A percentile compares a stretch with the other conserved stretches of the same genome.
These are phyloP conservation scores for Epinephelus malabaricus DNA, from an alignment of 2,797 vertebrate species.

Conservation along the genomic window DNA sequence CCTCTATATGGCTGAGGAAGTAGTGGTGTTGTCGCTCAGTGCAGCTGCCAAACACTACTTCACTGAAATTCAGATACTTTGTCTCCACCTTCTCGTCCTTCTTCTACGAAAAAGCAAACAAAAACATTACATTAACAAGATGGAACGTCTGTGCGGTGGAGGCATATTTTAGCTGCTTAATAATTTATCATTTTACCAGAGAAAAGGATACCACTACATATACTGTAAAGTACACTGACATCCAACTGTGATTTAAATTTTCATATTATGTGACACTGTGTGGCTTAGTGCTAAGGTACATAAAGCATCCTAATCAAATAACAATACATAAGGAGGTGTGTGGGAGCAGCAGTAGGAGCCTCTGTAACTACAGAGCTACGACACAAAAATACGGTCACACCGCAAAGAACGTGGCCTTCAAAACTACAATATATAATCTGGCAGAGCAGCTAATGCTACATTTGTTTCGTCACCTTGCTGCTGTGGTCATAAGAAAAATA, in stretches of 20 bases:
- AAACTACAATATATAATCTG: not conserved
- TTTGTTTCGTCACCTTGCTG: not conserved
- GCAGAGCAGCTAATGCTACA: not conserved
- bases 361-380: not conserved
- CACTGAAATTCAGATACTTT: constrained; percentile 94
- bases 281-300: not conserved
- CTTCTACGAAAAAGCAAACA: constrained; percentile 82
- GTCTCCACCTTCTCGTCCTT: constrained; percentile 94
- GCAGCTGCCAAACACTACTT: constrained; percentile 92
- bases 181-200: no score
- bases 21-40: constrained; percentile 94
- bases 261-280: not conserved
- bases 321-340: not conserved
- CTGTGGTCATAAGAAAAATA: not conserved
- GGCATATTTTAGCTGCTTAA: not conserved
- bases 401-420: constrained; percentile 9
- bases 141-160: not conserved
- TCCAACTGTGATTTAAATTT: not conserved
- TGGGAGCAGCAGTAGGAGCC: not conserved
- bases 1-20: constrained; percentile 93
- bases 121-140: not conserved
- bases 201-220: no score
- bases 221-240: not conserved
- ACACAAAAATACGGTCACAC: not conserved
- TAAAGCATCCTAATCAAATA: not conserved